Conservation (phyloP, 2,113 vertebrate genomes). For the Ceyx margarethae region DNA sequence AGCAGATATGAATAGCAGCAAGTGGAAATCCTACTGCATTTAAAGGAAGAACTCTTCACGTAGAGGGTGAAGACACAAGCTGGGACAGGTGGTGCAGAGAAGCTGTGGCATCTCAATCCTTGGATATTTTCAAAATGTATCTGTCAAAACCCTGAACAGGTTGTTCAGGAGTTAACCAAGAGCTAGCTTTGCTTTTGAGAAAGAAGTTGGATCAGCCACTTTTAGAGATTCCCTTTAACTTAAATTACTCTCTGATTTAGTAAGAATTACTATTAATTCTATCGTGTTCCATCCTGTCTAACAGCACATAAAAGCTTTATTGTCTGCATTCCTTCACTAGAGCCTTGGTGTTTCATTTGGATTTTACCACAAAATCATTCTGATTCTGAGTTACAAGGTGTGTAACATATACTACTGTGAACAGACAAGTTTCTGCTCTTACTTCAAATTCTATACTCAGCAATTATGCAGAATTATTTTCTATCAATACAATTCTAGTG, state of each 20-base stretch:
- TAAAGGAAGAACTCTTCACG: not conserved
- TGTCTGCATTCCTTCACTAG: not conserved
- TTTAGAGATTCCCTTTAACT: not conserved
- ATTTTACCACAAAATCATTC: not conserved
- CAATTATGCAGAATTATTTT: not conserved
- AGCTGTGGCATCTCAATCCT: not conserved
- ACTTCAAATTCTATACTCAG: not conserved
- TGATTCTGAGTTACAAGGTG: not conserved
- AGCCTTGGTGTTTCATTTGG: not conserved
- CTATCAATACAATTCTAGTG: not conserved
- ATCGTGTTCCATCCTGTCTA: not conserved
- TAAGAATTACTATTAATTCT: not conserved
- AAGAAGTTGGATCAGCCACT: not conserved
- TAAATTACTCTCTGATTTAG: not conserved
- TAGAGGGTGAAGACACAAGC: not conserved
- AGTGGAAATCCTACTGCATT: not conserved
- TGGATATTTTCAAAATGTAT: not conserved
- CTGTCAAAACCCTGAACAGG: not conserved
- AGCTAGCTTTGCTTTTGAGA: not conserved
- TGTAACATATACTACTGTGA: not conserved
- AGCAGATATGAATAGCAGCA: not conserved
- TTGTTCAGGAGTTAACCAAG: not conserved
- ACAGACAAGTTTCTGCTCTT: not conserved
- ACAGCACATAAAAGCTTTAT: not conserved
- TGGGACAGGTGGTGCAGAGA: not conserved